Evolutionary conservation across 1,140 invertebrate genomes (phyloP), one percentile per base, ranked within the genome.

Genomic region (Eumaeus atala): DNA sequence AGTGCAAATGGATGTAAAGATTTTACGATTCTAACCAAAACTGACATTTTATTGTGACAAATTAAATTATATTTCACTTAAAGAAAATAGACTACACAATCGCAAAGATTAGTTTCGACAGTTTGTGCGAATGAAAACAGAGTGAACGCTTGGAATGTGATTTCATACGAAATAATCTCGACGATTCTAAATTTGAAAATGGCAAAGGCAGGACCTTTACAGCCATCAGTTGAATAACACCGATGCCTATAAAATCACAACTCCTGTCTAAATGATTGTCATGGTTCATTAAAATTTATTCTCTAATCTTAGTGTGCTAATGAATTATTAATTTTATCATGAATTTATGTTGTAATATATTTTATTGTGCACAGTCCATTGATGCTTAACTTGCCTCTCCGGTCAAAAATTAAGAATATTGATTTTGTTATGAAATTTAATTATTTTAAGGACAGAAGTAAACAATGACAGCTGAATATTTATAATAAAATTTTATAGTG

Each of bases 251-350:
- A 71, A 76, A 75, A 69, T 78, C 66, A 74, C 70, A 81, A 74
- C 56, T 76, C 65, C 75, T 75, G 71, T 48, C 55, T 61, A 69
- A 48, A 49, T 75, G 77, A 62, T 54, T 68, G 77, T 48, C 53
- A 69, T 49, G 64, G 67, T 74, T 57, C 70, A 70, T 77, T 75
- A 61, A 69, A 76, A 66, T 74, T 77, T 83, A 83, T 80, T 83
- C 21, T 76, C 60, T 78, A 83, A 82, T 64, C 72, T 59, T 84
- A 86, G 80, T 77, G 83, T 86, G 83, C 79, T 86, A 86, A 84
- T 85, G 72, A 80, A 82, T 71, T 82, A 85, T 83, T 84, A 85
- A 82, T 82, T 84, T 74, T 79, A 77, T 71, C 57, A 75, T 77
- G 66, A 74, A 72, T 67, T 70, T 71, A 72, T 74, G 72, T 67